Evolutionary conservation across 2,113 vertebrate genomes (phyloP).

Genomic region (Spea bombifrons): DNA sequence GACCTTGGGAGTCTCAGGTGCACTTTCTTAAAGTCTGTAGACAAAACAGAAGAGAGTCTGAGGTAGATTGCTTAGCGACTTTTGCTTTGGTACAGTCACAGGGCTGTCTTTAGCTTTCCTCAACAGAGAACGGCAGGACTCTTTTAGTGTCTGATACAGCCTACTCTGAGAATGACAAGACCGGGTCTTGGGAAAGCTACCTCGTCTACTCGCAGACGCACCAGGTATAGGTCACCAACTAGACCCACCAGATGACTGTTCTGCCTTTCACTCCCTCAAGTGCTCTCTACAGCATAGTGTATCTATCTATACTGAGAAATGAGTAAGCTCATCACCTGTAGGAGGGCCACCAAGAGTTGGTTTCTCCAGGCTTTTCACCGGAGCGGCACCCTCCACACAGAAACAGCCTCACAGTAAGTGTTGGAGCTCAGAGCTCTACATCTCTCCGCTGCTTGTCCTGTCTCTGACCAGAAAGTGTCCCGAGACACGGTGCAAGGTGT

Average conservation of each 20-base stretch:
- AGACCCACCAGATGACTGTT: constrained; percentile 32
- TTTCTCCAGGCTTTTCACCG: constrained; percentile 60
- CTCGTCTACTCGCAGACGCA: constrained; percentile 61
- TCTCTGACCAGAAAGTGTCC: constrained; percentile 58
- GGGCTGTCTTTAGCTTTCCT: constrained; percentile 63
- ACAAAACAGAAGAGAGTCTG: constrained; percentile 77
- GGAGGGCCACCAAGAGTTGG: constrained; percentile 59
- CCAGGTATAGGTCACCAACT: constrained; percentile 60
- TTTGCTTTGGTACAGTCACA: constrained; percentile 61
- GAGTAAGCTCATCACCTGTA: constrained; percentile 64
- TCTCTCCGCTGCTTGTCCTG: constrained; percentile 62
- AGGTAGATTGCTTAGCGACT: constrained; percentile 78
- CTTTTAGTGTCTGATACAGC: constrained; percentile 62
- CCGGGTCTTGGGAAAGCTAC: constrained; percentile 61
- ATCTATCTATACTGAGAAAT: constrained; percentile 54
- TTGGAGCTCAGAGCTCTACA: constrained; percentile 63
- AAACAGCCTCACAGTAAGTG: constrained; percentile 63
- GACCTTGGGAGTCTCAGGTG: constrained; percentile 66
- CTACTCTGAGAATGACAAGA: constrained; percentile 64
- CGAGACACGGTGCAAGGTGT: constrained; percentile 56
- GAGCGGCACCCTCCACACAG: constrained; percentile 62
- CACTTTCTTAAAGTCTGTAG: constrained; percentile 73
- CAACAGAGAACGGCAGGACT: constrained; percentile 69
- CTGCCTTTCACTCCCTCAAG: constrained; percentile 43
- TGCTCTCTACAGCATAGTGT: constrained; percentile 58